Percentiles rank a stretch among this genome's conserved stretches.
Conservation (phyloP, 2,113 vertebrate genomes). For the Castor canadensis region DNA sequence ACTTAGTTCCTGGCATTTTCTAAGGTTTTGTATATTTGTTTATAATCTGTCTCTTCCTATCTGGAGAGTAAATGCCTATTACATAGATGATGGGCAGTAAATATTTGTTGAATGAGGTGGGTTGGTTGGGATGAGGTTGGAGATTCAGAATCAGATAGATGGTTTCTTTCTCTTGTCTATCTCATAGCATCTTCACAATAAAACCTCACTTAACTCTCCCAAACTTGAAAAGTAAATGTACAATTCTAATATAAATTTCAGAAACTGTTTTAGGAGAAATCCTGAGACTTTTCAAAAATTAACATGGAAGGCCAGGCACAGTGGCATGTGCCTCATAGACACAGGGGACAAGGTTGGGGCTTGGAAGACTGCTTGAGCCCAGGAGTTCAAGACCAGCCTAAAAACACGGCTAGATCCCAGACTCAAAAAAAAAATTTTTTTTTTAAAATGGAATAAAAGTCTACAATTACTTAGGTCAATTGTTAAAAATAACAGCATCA, state of each 20-base stretch:
- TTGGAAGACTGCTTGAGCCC: background rate
- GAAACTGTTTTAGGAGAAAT: background rate
- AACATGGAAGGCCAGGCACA: background rate
- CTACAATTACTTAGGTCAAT: background rate
- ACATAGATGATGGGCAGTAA: background rate
- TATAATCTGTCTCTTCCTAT: background rate
- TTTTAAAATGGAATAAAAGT: too few species aligned
- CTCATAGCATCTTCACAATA: constrained; percentile 2
- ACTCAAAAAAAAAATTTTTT: background rate
- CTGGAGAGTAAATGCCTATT: background rate
- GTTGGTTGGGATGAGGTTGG: background rate
- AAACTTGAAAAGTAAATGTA: background rate
- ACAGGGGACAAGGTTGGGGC: background rate
- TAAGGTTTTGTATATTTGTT: background rate
- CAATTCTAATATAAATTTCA: background rate
- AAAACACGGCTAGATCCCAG: background rate
- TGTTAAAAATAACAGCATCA: background rate
- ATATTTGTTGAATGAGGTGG: background rate
- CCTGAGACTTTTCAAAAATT: background rate
- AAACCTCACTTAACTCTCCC: background rate
- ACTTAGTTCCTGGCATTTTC: background rate
- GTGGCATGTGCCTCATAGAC: background rate
- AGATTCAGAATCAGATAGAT: background rate
- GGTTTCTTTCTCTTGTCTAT: constrained; percentile 4
- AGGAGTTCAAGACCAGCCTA: background rate